phyloP scores from a whole-genome alignment of 2,113 vertebrate species.

The Alligator sinensis region DNA sequence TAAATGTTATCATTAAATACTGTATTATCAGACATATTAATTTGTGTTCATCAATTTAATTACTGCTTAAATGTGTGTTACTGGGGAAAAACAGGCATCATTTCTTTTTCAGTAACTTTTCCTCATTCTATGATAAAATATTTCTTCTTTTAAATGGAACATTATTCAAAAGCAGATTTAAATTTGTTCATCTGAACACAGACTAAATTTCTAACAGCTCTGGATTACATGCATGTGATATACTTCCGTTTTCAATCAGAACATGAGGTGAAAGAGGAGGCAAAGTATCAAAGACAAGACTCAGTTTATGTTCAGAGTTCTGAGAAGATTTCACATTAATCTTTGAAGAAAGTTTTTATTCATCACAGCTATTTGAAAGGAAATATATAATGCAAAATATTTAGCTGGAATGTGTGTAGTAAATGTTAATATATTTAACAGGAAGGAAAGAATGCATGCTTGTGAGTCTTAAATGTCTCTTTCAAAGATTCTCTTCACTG shows the following conservation, averaged over 20 bases:
- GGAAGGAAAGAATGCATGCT: not conserved
- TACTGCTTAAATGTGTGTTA: not conserved
- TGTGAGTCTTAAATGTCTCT: not conserved
- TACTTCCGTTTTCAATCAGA: not conserved
- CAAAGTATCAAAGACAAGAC: not conserved
- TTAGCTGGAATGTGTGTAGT: not conserved
- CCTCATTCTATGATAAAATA: not conserved
- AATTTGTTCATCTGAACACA: not conserved
- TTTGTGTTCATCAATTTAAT: not conserved
- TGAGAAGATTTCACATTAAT: not conserved
- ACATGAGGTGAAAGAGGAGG: not conserved
- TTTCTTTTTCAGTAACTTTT: constrained; percentile 21
- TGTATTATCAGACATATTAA: not conserved
- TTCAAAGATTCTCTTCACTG: not conserved
- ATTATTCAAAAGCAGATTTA: not conserved
- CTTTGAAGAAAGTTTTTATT: constrained; percentile 26
- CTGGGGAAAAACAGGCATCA: not conserved
- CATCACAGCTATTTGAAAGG: not conserved
- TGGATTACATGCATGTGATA: not conserved
- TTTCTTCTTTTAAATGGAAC: constrained; percentile 23
- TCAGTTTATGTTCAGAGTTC: not conserved
- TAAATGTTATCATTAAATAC: not conserved
- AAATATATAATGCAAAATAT: not conserved
- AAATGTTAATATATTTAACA: not conserved
- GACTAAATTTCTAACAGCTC: not conserved